Percentiles rank a stretch among this genome's conserved stretches.
phyloP scores from a whole-genome alignment of 2,888 invertebrate species.

The Ormia ochracea region DNA sequence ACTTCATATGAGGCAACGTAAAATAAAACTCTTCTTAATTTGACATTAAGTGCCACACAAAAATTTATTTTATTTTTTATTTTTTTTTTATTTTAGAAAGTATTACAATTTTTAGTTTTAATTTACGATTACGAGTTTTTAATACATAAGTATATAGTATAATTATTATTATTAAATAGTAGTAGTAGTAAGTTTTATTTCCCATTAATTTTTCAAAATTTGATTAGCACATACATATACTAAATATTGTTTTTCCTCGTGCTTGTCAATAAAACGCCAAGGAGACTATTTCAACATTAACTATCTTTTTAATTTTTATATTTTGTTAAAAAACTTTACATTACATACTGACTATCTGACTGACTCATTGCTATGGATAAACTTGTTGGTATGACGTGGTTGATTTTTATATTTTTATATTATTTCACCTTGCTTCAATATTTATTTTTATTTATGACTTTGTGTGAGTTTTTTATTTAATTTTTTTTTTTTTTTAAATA shows the following conservation, averaged over 20 bases:
- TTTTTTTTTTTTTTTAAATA: conserved; percentile 14
- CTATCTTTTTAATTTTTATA: neutral
- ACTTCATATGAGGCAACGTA: neutral
- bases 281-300: conserved; percentile 10
- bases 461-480: conserved; percentile 28
- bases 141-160: conserved; percentile 52
- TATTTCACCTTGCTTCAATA: too few species aligned
- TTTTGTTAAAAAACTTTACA: conserved; percentile 23
- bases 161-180: conserved; percentile 58
- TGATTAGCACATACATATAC: conserved; percentile 49
- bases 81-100: conserved; percentile 54
- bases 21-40: conserved; percentile 28
- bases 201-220: conserved; percentile 46
- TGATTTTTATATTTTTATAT: conserved; percentile 1
- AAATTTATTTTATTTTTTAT: conserved; percentile 52
- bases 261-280: conserved; percentile 41
- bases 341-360: conserved; percentile 40
- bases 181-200: conserved; percentile 57
- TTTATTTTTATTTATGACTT: conserved; percentile 18
- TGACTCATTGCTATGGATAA: conserved; percentile 45
- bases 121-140: conserved; percentile 52
- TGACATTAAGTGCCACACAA: conserved; percentile 62
- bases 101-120: conserved; percentile 60
- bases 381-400: conserved; percentile 25
- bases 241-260: conserved; percentile 37